Evolutionary conservation across 2,797 vertebrate genomes (phyloP), one percentile per base, ranked within the genome.

Genomic region (Notolabrus celidotus): DNA sequence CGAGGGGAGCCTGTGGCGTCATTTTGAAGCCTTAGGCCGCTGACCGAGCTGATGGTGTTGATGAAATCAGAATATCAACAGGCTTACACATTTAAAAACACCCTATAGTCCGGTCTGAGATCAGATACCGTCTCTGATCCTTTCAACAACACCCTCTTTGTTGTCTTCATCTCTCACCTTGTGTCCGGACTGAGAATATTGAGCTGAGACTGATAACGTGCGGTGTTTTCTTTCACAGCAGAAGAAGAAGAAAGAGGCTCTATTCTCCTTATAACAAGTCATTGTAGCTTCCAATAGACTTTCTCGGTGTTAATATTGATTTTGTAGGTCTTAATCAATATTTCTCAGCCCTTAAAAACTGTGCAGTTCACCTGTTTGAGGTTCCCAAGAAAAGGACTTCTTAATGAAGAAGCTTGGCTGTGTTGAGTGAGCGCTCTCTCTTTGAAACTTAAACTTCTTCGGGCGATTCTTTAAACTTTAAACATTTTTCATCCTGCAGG

Each of bases 401-500:
- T 10, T 2, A n/a, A n/a, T 34, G 33, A 34, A 33, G 19, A 36
- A 36, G n/a, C 22, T 22, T 2, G 12, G 36, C 42, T 36, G 10
- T 17, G 6, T 16, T 25, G 12, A 77, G 31, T 2, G 10, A 46
- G 11, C 7, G 25, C 25, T 34, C 12, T 27, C 23, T 49, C 6
- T 25, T 41, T 58, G 46, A 72, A 75, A 75, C 66, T 74, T 67
- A 10, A 1, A 38, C 67, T 34, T 68, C 60, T 52, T 52, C 25
- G 3, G 36, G 55, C 41, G 5, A 23, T 56, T 74, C 51, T 66
- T 71, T 52, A 50, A 79, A 79, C 65, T 76, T 67, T 9, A 16
- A 49, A 34, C 31, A 46, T 72, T 59, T 65, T 19, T 70, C 62
- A 52, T 57, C 22, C 60, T 36, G 49, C 62, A 67, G 71, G 62